phyloP scores from a whole-genome alignment of 2,797 vertebrate genomes.

The Coluber constrictor region DNA sequence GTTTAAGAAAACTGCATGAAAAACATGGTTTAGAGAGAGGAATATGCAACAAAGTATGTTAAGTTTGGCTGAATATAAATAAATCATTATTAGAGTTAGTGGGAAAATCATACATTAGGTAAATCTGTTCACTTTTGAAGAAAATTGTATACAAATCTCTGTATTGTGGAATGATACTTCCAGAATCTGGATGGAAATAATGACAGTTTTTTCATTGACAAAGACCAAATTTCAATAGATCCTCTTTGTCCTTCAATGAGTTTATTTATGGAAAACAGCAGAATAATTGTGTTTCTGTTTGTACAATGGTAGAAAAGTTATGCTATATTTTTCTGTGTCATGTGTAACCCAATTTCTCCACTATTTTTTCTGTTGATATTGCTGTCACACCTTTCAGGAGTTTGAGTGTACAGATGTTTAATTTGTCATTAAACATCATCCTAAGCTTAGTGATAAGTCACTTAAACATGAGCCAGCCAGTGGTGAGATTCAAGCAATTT shows the following conservation, averaged over 20 bases:
- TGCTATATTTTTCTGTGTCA: neutral
- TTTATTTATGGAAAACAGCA: neutral
- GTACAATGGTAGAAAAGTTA: neutral
- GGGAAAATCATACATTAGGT: neutral
- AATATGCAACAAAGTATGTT: neutral
- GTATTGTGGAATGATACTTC: neutral
- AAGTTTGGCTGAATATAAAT: neutral
- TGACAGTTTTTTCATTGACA: neutral
- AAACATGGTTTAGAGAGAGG: neutral
- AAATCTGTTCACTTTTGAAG: neutral
- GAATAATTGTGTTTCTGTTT: neutral
- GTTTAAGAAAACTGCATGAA: neutral
- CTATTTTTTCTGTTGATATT: constrained; percentile 3
- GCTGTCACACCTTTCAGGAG: neutral
- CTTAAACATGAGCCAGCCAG: too few species aligned
- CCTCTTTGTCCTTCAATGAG: neutral
- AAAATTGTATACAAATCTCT: neutral
- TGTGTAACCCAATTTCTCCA: neutral
- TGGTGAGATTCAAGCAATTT: too few species aligned
- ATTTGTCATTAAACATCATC: neutral
- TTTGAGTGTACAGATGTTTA: neutral
- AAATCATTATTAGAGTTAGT: neutral
- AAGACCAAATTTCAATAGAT: neutral
- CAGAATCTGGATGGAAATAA: neutral
- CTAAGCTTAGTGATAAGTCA: too few species aligned